A percentile compares a stretch with the other conserved stretches of the same genome.
These are phyloP conservation scores for Eupeodes latifasciatus DNA, from an alignment of 2,888 invertebrate species.

Conservation along the genomic window DNA sequence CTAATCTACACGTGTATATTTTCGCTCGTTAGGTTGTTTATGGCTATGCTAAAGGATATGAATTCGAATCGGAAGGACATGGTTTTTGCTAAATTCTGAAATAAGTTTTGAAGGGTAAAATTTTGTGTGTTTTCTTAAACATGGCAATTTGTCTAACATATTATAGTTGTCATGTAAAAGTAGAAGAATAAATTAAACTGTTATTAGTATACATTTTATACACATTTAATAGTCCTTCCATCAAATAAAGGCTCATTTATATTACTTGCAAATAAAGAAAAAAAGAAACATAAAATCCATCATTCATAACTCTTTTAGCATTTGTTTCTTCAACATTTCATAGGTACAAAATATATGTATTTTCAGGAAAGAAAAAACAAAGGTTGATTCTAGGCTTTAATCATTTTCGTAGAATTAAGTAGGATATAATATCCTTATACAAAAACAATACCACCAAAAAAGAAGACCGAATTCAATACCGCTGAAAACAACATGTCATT, in stretches of 20 bases:
- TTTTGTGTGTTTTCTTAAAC: background rate
- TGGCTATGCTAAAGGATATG: background rate
- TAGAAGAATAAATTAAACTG: too few species aligned
- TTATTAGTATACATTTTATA: too few species aligned
- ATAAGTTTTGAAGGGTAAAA: background rate
- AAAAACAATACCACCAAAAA: background rate
- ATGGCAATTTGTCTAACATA: background rate
- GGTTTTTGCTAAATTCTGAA: background rate
- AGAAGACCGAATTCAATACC: background rate
- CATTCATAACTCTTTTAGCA: too few species aligned
- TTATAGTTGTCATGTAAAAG: too few species aligned
- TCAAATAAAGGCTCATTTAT: too few species aligned
- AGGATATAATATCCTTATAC: background rate
- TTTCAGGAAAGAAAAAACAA: background rate
- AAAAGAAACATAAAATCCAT: too few species aligned
- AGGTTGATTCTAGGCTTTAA: background rate
- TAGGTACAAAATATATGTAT: background rate
- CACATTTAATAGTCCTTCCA: too few species aligned
- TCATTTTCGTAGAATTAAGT: background rate
- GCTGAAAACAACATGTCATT: background rate
- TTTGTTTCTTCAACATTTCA: too few species aligned
- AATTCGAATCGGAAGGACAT: background rate
- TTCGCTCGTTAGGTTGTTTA: background rate
- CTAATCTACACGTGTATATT: slow-evolving; percentile 1
- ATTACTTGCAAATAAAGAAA: too few species aligned